A percentile compares a stretch with the other conserved stretches of the same genome.
phyloP scores from a whole-genome alignment of 37 sponge, comb jelly and placozoan genomes.

The Aphrocallistes beatrix region DNA sequence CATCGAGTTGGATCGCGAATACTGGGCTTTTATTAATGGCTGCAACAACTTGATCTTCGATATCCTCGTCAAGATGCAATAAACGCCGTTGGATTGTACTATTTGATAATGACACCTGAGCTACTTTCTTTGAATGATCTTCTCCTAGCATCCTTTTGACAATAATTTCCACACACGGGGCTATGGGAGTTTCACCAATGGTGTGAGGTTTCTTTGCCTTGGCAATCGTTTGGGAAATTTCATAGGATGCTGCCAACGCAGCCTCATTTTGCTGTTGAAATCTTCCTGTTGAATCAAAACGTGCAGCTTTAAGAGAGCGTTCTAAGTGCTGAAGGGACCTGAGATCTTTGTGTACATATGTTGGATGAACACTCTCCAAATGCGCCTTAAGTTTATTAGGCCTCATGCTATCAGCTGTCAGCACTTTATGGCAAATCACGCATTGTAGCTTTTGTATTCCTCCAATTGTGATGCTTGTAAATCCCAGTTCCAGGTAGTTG shows the following conservation, averaged over 20 bases:
- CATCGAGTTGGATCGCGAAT: not conserved
- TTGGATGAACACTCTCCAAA: conserved; percentile 5
- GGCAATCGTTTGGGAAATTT: not conserved
- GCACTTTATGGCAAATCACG: not conserved
- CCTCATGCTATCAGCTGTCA: not conserved
- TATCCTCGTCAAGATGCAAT: not conserved
- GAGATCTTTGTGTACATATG: not conserved
- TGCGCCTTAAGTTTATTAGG: not conserved
- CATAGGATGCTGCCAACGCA: not conserved
- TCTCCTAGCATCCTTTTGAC: not conserved
- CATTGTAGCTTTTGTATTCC: too few species aligned
- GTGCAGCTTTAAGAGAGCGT: not conserved
- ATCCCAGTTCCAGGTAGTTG: not conserved
- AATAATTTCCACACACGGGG: not conserved
- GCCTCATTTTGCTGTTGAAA: conserved; percentile 13
- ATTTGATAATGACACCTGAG: not conserved
- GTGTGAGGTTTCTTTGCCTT: not conserved
- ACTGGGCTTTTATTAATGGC: not conserved
- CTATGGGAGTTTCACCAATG: not conserved
- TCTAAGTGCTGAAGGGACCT: not conserved
- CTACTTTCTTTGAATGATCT: not conserved
- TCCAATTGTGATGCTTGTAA: not conserved
- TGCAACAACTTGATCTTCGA: not conserved
- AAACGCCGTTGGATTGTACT: not conserved
- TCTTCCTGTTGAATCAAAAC: not conserved